Evolutionary conservation across 2,888 invertebrate species (phyloP).

Genomic region (Stenchaetothrips biformis): DNA sequence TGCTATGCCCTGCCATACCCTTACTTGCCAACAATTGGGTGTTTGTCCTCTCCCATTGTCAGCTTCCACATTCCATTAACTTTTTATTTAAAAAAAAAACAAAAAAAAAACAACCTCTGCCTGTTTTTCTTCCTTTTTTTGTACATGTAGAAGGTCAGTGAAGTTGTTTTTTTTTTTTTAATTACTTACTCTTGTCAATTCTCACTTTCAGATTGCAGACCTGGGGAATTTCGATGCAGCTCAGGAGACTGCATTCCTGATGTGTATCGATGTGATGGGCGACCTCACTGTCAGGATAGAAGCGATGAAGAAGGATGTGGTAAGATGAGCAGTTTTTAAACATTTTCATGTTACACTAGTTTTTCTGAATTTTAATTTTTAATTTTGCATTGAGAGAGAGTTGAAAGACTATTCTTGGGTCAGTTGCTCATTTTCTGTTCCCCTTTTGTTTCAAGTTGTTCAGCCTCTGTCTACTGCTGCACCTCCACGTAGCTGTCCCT

Average conservation of each 20-base stretch:
- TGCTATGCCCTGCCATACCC: no score
- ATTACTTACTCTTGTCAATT: neutral
- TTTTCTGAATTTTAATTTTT: no score
- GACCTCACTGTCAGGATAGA: conserved; percentile 48
- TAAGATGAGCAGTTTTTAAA: neutral
- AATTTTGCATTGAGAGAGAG: no score
- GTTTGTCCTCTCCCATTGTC: no score
- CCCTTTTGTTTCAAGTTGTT: conserved; percentile 28
- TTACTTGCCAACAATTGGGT: no score
- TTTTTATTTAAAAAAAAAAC: no score
- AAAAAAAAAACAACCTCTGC: no score
- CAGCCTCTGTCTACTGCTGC: conserved; percentile 36
- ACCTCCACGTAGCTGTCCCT: conserved; percentile 27
- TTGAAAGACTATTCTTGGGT: conserved; percentile 26
- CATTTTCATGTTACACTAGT: neutral
- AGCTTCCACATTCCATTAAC: no score
- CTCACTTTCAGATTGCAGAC: conserved; percentile 54
- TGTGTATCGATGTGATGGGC: conserved; percentile 48
- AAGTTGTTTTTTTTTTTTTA: neutral
- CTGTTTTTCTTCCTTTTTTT: neutral
- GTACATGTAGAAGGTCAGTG: neutral
- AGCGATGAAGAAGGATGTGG: conserved; percentile 42
- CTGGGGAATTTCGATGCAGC: conserved; percentile 62
- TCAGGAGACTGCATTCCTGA: conserved; percentile 58
- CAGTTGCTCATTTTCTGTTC: neutral